These are phyloP conservation scores for Manis javanica DNA, from an alignment of 2,797 vertebrate species.

Conservation along the genomic window DNA sequence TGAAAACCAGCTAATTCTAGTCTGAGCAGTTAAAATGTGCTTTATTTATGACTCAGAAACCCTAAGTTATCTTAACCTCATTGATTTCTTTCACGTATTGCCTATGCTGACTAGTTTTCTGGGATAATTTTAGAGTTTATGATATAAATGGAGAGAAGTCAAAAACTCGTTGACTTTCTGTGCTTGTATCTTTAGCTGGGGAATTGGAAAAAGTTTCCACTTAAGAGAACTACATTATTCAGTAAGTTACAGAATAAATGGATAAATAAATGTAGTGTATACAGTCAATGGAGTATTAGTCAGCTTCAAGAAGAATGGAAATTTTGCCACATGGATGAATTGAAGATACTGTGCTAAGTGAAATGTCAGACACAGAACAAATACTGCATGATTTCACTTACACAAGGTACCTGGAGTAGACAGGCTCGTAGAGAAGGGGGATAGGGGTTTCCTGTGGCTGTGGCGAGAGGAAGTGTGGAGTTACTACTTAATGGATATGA, in stretches of 20 bases:
- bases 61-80: constrained; percentile 45
- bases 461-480: fast-evolving
- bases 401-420: background rate
- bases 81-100: constrained; percentile 15
- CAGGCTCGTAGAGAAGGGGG: background rate
- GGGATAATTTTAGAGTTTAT: constrained; percentile 41
- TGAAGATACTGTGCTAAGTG: background rate
- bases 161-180: background rate
- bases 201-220: background rate
- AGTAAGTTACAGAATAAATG: background rate
- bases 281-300: background rate
- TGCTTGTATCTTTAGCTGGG: constrained; percentile 1
- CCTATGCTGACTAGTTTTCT: constrained; percentile 1
- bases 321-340: background rate
- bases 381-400: background rate
- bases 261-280: background rate
- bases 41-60: constrained; percentile 16
- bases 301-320: background rate
- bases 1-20: constrained; percentile 38
- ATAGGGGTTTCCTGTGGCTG: background rate
- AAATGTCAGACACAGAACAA: background rate
- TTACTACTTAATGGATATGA: background rate
- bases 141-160: constrained; percentile 26
- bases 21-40: constrained; percentile 32
- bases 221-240: background rate